Evolutionary conservation across 2,113 vertebrate species (phyloP).

Genomic region (Lycaon pictus): DNA sequence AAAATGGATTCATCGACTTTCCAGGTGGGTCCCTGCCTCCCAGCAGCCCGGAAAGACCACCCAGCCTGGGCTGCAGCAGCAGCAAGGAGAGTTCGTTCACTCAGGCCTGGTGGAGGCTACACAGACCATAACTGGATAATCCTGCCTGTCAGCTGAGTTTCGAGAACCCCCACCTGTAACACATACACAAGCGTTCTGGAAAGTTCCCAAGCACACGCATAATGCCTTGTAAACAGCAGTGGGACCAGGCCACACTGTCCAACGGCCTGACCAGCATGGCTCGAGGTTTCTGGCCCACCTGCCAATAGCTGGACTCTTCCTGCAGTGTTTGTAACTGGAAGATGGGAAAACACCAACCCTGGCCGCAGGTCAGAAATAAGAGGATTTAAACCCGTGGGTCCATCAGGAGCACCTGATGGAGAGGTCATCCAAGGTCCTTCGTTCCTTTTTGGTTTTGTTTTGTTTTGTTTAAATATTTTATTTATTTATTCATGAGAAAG

Average conservation of each 20-base stretch:
- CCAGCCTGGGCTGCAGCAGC: neutral
- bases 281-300: rapidly evolving
- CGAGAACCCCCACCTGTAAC: neutral
- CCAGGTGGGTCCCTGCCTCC: neutral
- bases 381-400: rapidly evolving
- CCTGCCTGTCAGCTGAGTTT: neutral
- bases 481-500: too few relatives aligned
- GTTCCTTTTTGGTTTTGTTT: too few relatives aligned
- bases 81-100: neutral
- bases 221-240: neutral
- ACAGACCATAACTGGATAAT: rapidly evolving
- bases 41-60: neutral
- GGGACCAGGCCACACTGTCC: rapidly evolving
- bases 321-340: rapidly evolving
- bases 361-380: neutral
- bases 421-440: neutral
- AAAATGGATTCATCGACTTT: too few relatives aligned
- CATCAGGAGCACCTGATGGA: neutral
- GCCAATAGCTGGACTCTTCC: neutral
- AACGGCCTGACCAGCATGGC: rapidly evolving
- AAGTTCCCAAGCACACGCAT: neutral
- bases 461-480: too few relatives aligned
- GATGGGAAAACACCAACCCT: rapidly evolving
- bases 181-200: neutral
- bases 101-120: neutral